These are phyloP conservation scores for Plagodis dolabraria DNA, from an alignment of 2,888 invertebrate genomes.

Conservation along the genomic window DNA sequence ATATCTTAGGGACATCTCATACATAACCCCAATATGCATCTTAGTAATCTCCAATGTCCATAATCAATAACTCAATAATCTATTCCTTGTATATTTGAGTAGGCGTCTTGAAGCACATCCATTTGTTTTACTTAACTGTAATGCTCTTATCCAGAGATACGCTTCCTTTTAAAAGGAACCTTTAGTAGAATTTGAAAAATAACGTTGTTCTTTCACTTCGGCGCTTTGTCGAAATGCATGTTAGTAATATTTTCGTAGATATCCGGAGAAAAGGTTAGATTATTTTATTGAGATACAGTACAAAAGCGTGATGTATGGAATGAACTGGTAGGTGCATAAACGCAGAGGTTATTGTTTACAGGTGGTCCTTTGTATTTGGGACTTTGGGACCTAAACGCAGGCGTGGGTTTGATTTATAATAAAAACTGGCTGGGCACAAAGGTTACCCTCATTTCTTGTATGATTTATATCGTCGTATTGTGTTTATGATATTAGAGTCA, in stretches of 20 bases:
- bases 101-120: slow-evolving; percentile 60
- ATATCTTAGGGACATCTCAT: slow-evolving; percentile 20
- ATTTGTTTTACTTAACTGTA: slow-evolving; percentile 76
- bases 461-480: slow-evolving; percentile 34
- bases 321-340: slow-evolving; percentile 11
- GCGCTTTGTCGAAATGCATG: slow-evolving; percentile 2
- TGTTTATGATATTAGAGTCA: slow-evolving; percentile 21
- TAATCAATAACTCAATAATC: slow-evolving; percentile 66
- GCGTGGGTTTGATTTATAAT: slow-evolving; percentile 49
- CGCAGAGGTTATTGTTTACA: slow-evolving; percentile 37
- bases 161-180: slow-evolving; percentile 41
- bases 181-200: background rate
- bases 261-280: background rate
- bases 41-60: slow-evolving; percentile 35
- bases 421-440: slow-evolving; percentile 38
- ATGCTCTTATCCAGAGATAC: slow-evolving; percentile 61
- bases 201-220: background rate
- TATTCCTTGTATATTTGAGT: slow-evolving; percentile 56
- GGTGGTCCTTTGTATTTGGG: slow-evolving; percentile 56
- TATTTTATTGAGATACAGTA: slow-evolving; percentile 11
- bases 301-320: background rate
- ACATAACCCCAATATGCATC: slow-evolving; percentile 21
- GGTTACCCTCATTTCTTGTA: slow-evolving; percentile 28
- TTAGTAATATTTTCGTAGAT: background rate
- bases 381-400: slow-evolving; percentile 44